Percentiles rank a stretch among this genome's conserved stretches.
Conservation (phyloP, 2,797 vertebrate species). For the Pseudomugil tenellus region DNA sequence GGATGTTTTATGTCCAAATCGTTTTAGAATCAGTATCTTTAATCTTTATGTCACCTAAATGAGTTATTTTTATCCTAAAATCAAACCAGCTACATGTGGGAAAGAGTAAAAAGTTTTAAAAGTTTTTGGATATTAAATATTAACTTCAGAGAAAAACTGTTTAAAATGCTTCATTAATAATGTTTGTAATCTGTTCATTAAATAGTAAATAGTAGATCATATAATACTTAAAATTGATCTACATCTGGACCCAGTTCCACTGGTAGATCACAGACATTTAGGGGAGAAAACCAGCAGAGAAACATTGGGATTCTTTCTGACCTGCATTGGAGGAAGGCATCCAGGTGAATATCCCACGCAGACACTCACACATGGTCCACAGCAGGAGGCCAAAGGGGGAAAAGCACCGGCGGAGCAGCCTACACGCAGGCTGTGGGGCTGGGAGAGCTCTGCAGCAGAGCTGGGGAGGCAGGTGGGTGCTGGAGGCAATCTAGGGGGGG, state of each 20-base stretch:
- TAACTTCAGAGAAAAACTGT: neutral
- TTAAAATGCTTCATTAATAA: neutral
- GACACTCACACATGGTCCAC: conserved; percentile 86
- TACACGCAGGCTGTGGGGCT: conserved; percentile 35
- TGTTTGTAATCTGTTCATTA: no score
- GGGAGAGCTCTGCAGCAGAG: conserved; percentile 42
- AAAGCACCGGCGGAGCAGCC: conserved; percentile 46
- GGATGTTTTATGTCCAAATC: no score
- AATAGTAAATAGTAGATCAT: no score
- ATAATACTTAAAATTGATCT: neutral
- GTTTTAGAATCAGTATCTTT: no score
- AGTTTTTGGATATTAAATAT: no score
- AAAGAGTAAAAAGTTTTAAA: no score
- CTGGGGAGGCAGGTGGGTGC: conserved; percentile 35
- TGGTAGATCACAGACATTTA: no score
- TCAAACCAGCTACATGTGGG: no score
- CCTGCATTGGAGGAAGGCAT: conserved; percentile 81
- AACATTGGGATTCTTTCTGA: conserved; percentile 56
- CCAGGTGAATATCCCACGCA: conserved; percentile 86
- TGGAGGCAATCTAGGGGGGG: conserved; percentile 30
- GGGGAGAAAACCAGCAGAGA: neutral
- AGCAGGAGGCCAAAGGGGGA: conserved; percentile 45
- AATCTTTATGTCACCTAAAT: no score
- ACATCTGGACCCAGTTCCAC: neutral
- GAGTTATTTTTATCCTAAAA: no score